Conservation (phyloP, 1,140 invertebrate genomes). For the Psix sp. region DNA sequence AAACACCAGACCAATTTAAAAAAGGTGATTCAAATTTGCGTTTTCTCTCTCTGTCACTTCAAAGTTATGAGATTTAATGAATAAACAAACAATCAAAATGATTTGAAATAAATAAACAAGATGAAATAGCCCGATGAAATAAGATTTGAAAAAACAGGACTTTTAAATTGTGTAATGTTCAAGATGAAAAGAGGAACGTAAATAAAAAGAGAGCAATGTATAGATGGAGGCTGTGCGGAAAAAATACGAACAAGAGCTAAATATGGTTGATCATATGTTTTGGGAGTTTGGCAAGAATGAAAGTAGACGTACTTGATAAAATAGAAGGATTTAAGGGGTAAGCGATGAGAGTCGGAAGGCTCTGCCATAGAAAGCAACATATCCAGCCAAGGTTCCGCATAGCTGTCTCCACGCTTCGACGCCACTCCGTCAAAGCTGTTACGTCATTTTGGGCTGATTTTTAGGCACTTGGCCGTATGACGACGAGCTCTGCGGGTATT, state of each 20-base stretch:
- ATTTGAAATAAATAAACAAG: too few relatives aligned
- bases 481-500: not conserved
- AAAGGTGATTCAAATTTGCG: too few relatives aligned
- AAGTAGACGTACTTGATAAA: conserved; percentile 57
- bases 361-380: conserved; percentile 69
- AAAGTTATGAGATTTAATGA: too few relatives aligned
- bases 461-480: not conserved
- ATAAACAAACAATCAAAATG: too few relatives aligned
- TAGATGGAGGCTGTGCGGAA: not conserved
- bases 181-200: too few relatives aligned
- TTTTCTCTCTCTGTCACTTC: too few relatives aligned
- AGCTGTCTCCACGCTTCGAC: conserved; percentile 42
- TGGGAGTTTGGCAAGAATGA: not conserved
- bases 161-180: too few relatives aligned
- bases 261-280: not conserved
- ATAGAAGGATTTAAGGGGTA: conserved; percentile 63
- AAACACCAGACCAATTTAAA: too few relatives aligned
- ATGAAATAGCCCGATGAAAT: too few relatives aligned
- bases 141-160: too few relatives aligned
- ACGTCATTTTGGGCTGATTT: conserved; percentile 59
- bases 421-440: conserved; percentile 40
- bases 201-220: not conserved
- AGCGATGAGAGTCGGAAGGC: conserved; percentile 66
- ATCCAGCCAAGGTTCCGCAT: conserved; percentile 66
- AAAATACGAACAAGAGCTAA: not conserved